These are phyloP conservation scores for Xenentodon cancila DNA, from an alignment of 2,797 vertebrate species.

Conservation along the genomic window DNA sequence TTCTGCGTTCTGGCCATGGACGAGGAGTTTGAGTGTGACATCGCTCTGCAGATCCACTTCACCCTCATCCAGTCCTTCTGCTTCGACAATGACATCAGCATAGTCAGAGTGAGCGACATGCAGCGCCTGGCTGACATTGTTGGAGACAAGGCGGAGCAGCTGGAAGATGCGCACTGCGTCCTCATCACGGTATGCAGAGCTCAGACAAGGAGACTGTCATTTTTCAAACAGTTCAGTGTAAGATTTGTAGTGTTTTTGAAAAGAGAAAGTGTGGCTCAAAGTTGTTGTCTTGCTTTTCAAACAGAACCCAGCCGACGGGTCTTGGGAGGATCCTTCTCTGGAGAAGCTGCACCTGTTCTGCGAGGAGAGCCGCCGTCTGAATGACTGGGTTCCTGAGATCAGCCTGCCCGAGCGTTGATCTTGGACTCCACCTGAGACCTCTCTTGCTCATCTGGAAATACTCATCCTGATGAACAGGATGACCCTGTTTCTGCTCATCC, in stretches of 20 bases:
- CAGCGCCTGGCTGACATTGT: conserved; percentile 86
- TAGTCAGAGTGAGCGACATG: conserved; percentile 89
- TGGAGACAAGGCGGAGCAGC: conserved; percentile 76
- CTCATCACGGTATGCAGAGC: conserved; percentile 89
- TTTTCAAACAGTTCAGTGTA: too few species aligned
- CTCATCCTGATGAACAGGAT: conserved; percentile 77
- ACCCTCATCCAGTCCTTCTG: conserved; percentile 98
- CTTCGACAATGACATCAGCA: conserved; percentile 96
- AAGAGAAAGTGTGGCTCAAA: conserved; percentile 37
- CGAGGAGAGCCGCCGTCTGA: conserved; percentile 81
- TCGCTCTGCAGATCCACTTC: conserved; percentile 97
- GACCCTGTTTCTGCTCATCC: conserved; percentile 83
- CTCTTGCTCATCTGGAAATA: conserved; percentile 76
- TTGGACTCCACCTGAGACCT: conserved; percentile 25
- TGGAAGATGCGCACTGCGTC: conserved; percentile 91
- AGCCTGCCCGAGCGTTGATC: conserved; percentile 87
- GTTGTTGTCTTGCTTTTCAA: conserved; percentile 4
- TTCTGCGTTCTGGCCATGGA: conserved; percentile 91
- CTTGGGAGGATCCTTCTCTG: conserved; percentile 78
- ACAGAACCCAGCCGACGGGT: conserved; percentile 76
- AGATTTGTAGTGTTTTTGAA: not conserved
- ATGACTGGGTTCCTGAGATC: conserved; percentile 95
- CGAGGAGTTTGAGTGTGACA: conserved; percentile 89
- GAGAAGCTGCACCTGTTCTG: conserved; percentile 82
- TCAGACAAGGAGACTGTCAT: not conserved